phyloP scores from a whole-genome alignment of 1,140 invertebrate species.

The Bombus superbus region DNA sequence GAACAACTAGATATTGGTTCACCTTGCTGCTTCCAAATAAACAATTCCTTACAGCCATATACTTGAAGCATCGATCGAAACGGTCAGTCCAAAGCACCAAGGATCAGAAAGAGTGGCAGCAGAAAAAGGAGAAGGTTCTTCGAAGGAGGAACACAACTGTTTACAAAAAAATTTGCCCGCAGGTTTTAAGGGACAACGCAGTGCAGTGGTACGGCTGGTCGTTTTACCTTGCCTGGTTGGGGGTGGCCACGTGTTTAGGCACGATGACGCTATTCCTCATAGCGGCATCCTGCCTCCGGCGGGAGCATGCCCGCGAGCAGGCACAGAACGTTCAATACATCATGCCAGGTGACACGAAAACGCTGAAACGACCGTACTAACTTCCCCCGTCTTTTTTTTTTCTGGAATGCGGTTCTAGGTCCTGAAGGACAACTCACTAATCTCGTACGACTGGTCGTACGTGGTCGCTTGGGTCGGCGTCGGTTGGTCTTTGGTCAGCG shows the following conservation, averaged over 20 bases:
- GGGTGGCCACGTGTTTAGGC: constrained; percentile 89
- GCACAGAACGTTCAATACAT: constrained; percentile 93
- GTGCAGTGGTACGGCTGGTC: constrained; percentile 91
- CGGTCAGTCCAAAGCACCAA: too few relatives aligned
- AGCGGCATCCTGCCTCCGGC: constrained; percentile 89
- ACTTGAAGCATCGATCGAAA: too few relatives aligned
- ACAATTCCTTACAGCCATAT: background rate
- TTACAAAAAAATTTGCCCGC: constrained; percentile 61
- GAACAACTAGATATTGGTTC: background rate
- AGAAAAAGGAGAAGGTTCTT: too few relatives aligned
- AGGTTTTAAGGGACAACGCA: constrained; percentile 89
- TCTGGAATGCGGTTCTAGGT: constrained; percentile 86
- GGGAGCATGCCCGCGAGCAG: constrained; percentile 87
- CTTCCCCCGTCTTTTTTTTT: constrained; percentile 82
- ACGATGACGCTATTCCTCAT: constrained; percentile 91
- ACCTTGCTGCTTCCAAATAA: background rate
- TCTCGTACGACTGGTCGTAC: constrained; percentile 97
- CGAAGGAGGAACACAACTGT: background rate
- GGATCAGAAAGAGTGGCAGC: background rate
- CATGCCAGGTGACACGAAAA: constrained; percentile 88
- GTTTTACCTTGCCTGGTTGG: constrained; percentile 92
- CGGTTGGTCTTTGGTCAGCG: constrained; percentile 92
- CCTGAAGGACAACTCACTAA: constrained; percentile 92
- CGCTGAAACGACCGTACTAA: constrained; percentile 70
- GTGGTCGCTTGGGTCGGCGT: constrained; percentile 97